A percentile compares a stretch with the other conserved stretches of the same genome.
These are phyloP conservation scores for Cosmia pyralina DNA, from an alignment of 2,888 invertebrate species.

Conservation along the genomic window DNA sequence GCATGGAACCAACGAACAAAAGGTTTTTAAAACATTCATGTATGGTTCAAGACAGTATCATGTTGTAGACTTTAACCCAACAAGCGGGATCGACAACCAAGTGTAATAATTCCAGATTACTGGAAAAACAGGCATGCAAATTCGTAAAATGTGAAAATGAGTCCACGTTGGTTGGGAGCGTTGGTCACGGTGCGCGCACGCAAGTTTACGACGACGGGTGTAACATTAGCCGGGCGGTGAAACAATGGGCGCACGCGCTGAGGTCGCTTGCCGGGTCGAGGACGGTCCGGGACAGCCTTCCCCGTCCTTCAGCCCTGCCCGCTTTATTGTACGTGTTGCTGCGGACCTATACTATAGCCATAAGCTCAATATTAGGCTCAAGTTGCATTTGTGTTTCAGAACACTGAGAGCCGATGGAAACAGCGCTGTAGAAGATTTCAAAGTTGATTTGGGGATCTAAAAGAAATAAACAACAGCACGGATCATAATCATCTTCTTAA, in stretches of 20 bases:
- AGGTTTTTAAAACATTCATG: slow-evolving; percentile 22
- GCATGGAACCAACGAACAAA: slow-evolving; percentile 1
- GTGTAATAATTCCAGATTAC: slow-evolving; percentile 38
- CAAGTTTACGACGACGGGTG: slow-evolving; percentile 79
- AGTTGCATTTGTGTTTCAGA: slow-evolving; percentile 20
- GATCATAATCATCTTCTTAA: neutral
- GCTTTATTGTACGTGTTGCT: slow-evolving; percentile 68
- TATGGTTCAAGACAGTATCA: slow-evolving; percentile 5
- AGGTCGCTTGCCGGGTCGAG: slow-evolving; percentile 83
- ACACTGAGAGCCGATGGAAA: neutral
- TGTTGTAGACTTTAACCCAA: neutral
- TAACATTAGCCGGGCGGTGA: slow-evolving; percentile 76
- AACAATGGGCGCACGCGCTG: slow-evolving; percentile 85
- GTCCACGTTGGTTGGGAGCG: slow-evolving; percentile 63
- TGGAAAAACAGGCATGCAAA: slow-evolving; percentile 53
- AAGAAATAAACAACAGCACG: slow-evolving; percentile 1
- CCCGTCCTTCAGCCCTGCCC: slow-evolving; percentile 80
- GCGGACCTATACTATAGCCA: slow-evolving; percentile 57
- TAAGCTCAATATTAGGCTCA: slow-evolving; percentile 46
- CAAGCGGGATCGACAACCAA: slow-evolving; percentile 45
- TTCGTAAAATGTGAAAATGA: slow-evolving; percentile 63
- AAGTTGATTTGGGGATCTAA: slow-evolving; percentile 9
- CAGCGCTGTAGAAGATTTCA: neutral
- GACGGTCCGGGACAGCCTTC: slow-evolving; percentile 78
- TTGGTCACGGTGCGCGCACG: slow-evolving; percentile 67